These are phyloP conservation scores for Drosophila kepulauana DNA, from an alignment of 1,140 invertebrate genomes.

Conservation along the genomic window DNA sequence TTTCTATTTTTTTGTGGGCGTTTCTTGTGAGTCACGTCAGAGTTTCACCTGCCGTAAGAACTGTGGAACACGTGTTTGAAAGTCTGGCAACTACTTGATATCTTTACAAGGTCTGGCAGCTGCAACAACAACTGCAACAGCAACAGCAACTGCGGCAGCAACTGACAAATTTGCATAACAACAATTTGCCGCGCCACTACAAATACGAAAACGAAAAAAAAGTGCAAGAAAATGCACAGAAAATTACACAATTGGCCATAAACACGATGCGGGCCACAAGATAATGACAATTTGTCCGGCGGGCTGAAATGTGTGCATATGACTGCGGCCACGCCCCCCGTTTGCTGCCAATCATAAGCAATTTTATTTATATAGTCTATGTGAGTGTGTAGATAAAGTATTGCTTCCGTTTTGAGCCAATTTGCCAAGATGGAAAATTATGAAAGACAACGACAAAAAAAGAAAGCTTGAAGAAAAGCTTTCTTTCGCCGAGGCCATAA, in stretches of 20 bases:
- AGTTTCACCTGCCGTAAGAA: slow-evolving; percentile 67
- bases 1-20: slow-evolving; percentile 53
- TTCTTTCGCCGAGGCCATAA: background rate
- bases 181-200: slow-evolving; percentile 59
- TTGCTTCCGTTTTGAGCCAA: slow-evolving; percentile 51
- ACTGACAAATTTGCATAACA: slow-evolving; percentile 75
- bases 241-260: slow-evolving; percentile 79
- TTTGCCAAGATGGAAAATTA: slow-evolving; percentile 34
- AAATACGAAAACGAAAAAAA: slow-evolving; percentile 5
- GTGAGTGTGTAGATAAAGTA: slow-evolving; percentile 5
- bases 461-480: slow-evolving; percentile 29
- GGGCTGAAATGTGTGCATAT: slow-evolving; percentile 19
- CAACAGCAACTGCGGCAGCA: slow-evolving; percentile 12
- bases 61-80: slow-evolving; percentile 74
- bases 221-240: slow-evolving; percentile 59
- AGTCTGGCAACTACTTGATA: slow-evolving; percentile 49
- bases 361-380: slow-evolving; percentile 4
- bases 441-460: background rate
- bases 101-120: slow-evolving; percentile 56
- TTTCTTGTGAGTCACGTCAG: slow-evolving; percentile 56
- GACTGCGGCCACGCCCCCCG: slow-evolving; percentile 23
- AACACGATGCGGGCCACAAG: slow-evolving; percentile 50
- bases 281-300: slow-evolving; percentile 69
- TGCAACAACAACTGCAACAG: slow-evolving; percentile 52
- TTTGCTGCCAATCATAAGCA: slow-evolving; percentile 32